Evolutionary conservation across 2,113 vertebrate genomes (phyloP).

Genomic region (Laterallus jamaicensis): DNA sequence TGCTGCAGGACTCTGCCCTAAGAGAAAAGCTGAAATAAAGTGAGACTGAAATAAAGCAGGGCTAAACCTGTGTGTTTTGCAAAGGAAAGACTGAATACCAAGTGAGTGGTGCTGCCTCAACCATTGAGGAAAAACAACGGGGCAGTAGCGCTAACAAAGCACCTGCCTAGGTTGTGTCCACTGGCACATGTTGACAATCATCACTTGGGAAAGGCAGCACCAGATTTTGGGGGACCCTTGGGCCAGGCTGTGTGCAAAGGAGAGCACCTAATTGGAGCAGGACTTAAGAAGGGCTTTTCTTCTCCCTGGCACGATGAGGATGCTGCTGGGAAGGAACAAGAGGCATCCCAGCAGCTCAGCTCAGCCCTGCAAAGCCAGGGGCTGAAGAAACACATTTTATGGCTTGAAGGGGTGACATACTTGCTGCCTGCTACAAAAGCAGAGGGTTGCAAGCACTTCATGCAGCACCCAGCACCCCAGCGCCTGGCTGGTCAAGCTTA

Average conservation of each 20-base stretch:
- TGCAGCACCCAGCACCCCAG: neutral
- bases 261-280: neutral
- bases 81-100: neutral
- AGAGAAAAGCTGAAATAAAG: neutral
- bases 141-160: fast-evolving
- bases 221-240: too few relatives aligned
- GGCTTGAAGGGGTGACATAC: neutral
- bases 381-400: neutral
- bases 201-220: neutral
- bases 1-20: neutral
- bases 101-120: neutral
- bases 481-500: neutral
- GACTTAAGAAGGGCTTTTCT: neutral
- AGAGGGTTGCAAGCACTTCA: neutral
- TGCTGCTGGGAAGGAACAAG: neutral
- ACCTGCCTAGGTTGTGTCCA: fast-evolving
- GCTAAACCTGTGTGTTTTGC: neutral
- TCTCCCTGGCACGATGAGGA: neutral
- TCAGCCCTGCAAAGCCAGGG: fast-evolving
- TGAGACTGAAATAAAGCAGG: neutral
- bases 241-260: neutral
- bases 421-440: neutral
- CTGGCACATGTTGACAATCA: neutral
- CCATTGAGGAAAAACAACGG: neutral
- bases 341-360: neutral